A percentile compares a stretch with the other conserved stretches of the same genome.
These are phyloP conservation scores for Cygnus buccinator DNA, from an alignment of 2,113 vertebrate species.

Conservation along the genomic window DNA sequence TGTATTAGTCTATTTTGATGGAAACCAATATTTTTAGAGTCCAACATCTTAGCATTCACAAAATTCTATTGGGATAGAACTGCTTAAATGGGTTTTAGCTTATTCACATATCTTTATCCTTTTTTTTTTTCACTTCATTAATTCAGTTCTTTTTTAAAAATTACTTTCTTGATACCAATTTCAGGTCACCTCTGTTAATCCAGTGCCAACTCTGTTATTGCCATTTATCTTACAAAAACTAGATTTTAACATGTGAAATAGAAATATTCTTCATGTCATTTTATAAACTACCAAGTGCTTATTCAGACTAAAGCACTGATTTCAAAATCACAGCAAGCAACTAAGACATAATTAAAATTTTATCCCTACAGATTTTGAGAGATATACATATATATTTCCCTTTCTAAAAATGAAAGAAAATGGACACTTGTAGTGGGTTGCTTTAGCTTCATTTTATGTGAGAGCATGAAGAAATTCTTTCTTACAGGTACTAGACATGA, in stretches of 20 bases:
- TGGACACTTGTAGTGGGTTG: conserved; percentile 37
- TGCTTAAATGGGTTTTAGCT: background rate
- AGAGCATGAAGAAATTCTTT: background rate
- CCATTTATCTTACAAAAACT: conserved; percentile 64
- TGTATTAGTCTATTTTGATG: background rate
- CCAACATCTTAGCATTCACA: background rate
- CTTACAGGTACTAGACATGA: background rate
- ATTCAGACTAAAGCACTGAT: conserved; percentile 75
- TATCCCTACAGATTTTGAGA: conserved; percentile 72
- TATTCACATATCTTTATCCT: background rate
- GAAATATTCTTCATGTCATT: conserved; percentile 72
- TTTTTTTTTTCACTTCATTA: background rate
- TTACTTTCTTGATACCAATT: conserved; percentile 21
- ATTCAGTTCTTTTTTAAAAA: conserved; percentile 61
- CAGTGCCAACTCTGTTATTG: conserved; percentile 73
- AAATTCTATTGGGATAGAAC: background rate
- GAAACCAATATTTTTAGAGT: background rate
- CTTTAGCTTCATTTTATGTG: conserved; percentile 63
- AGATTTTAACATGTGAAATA: conserved; percentile 70
- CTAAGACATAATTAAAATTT: conserved; percentile 80
- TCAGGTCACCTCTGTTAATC: conserved; percentile 73
- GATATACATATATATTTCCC: background rate
- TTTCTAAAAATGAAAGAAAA: background rate
- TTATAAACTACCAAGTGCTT: conserved; percentile 72
- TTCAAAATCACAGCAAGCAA: conserved; percentile 80